Base-by-base conservation (phyloP, 2,797 vertebrate species). In the Kryptolebias ocellatus region DNA sequence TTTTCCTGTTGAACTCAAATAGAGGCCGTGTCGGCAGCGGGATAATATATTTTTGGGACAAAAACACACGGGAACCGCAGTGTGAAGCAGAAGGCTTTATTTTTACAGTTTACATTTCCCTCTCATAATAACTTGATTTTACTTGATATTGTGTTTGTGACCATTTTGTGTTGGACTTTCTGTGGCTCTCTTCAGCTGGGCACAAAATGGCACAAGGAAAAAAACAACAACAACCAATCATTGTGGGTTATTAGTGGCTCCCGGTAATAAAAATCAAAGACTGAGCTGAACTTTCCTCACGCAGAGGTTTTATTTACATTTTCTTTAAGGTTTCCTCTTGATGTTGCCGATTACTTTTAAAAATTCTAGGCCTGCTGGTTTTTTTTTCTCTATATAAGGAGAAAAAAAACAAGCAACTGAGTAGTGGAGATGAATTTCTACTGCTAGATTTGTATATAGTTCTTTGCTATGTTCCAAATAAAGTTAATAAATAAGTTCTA, bases 401-500 rank as follows among this genome's bases (percentile, higher is more conserved):
- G 72, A 85, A 84, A 85, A 90, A 87, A 86, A 85, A 2, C 39
- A 42, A 90, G 91, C 88, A 89, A 76, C 70, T 87, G 78, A 85
- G 90, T 85, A 82, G 76, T 88, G 74, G 84, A 87, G 70, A 80
- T 37, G 92, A 76, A 67, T 97, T 97, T 97, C 93, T 96, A 95
- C 93, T 81, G 88, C 91, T 95, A 91, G 92, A 94, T 95, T 92
- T 97, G 96, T 94, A 92, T 90, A 93, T 95, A 92, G 93, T 94
- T 93, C 95, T 89, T 95, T 96, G 94, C 90, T 95, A 95, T 94
- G 94, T 95, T 95, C 90, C 93, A 95, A 99, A 98, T 98, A 98
- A 96, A 94, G 95, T 92, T 94, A 90, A 95, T 93, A 90, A 95
- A 94, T 93, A 93, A 92, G 95, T 94, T 60, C 27, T 78, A 75